Conservation (phyloP, 2,797 vertebrate genomes). For the Crypturellus tataupa region DNA sequence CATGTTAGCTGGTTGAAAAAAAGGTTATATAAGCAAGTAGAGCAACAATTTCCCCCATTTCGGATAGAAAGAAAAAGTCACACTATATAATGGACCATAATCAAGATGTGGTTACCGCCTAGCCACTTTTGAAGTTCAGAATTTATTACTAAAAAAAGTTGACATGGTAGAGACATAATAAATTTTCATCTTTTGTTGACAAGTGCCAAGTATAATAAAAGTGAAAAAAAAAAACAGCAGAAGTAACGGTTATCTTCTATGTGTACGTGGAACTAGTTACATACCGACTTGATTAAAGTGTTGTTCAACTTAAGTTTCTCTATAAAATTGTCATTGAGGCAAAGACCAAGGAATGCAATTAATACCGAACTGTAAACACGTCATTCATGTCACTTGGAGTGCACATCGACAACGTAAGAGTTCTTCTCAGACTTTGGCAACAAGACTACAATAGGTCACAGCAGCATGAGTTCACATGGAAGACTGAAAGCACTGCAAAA, state of each 20-base stretch:
- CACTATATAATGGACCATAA: slow-evolving; percentile 24
- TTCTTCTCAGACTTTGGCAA: slow-evolving; percentile 80
- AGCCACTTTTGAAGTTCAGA: slow-evolving; percentile 40
- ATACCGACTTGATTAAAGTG: slow-evolving; percentile 67
- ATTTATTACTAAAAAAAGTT: slow-evolving; percentile 61
- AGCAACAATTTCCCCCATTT: slow-evolving; percentile 20
- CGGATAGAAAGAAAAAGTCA: slow-evolving; percentile 13
- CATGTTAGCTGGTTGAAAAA: slow-evolving; percentile 50
- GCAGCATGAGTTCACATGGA: slow-evolving; percentile 82
- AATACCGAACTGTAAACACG: slow-evolving; percentile 82
- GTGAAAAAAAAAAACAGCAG: slow-evolving; percentile 68
- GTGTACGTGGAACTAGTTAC: slow-evolving; percentile 51
- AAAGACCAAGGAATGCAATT: slow-evolving; percentile 82
- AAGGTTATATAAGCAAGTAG: slow-evolving; percentile 56
- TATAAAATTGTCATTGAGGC: slow-evolving; percentile 78
- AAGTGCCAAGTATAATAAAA: slow-evolving; percentile 56
- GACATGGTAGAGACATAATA: slow-evolving; percentile 38
- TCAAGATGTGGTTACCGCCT: slow-evolving; percentile 60
- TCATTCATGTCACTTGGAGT: slow-evolving; percentile 74
- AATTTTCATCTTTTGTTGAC: slow-evolving; percentile 56
- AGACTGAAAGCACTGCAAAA: slow-evolving; percentile 83
- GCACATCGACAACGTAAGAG: slow-evolving; percentile 74
- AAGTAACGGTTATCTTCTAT: slow-evolving; percentile 45
- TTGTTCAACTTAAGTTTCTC: slow-evolving; percentile 61
- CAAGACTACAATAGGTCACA: slow-evolving; percentile 80